A percentile compares a stretch with the other conserved stretches of the same genome.
These are phyloP conservation scores for Leptarthrus brevirostris DNA, from an alignment of 2,888 invertebrate species.

Conservation along the genomic window DNA sequence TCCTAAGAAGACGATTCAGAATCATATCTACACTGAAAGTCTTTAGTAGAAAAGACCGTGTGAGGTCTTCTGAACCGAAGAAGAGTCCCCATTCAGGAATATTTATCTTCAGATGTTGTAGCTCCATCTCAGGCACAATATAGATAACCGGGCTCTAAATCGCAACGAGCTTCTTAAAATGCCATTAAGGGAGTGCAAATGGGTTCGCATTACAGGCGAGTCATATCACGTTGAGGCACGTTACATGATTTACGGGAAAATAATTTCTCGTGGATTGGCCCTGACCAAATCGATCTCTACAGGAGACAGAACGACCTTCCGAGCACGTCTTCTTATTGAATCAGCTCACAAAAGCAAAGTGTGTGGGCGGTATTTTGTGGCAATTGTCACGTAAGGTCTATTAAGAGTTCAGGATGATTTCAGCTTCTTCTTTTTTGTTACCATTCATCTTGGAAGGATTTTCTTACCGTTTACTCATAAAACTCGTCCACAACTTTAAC, in stretches of 20 bases:
- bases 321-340: not conserved
- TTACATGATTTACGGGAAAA: conserved; percentile 35
- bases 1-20: not conserved
- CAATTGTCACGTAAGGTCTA: conserved; percentile 25
- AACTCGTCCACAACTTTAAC: not conserved
- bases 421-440: conserved; percentile 1
- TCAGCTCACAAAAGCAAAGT: not conserved
- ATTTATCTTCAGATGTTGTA: conserved; percentile 11
- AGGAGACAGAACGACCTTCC: not conserved
- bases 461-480: not conserved
- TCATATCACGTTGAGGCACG: conserved; percentile 21
- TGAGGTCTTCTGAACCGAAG: not conserved
- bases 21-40: not conserved
- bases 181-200: conserved; percentile 16
- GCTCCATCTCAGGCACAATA: not conserved
- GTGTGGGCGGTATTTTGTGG: conserved; percentile 4
- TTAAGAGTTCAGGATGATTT: conserved; percentile 25
- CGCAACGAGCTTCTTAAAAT: conserved; percentile 18
- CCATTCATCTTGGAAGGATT: not conserved
- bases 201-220: conserved; percentile 11
- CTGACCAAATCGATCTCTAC: conserved; percentile 4
- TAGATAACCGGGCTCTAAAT: conserved; percentile 6
- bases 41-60: not conserved
- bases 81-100: not conserved
- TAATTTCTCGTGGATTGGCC: conserved; percentile 23